Conservation (phyloP, 2,797 vertebrate species). For the Smutsia temminckii region DNA sequence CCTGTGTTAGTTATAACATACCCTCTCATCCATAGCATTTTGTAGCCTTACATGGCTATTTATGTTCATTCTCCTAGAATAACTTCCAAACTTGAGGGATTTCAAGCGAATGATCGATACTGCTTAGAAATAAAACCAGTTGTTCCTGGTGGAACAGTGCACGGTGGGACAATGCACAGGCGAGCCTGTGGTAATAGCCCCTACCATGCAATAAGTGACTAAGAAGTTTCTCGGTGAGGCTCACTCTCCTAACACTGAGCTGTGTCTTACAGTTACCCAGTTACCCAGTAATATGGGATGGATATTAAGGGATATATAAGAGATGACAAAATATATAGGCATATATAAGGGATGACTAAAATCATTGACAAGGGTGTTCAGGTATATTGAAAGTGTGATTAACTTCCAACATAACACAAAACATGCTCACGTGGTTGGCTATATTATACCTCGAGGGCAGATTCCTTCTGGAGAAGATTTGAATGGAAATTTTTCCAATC, state of each 20-base stretch:
- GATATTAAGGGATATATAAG: no score
- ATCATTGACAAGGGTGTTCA: no score
- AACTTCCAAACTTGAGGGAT: neutral
- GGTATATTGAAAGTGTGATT: neutral
- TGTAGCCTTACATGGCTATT: neutral
- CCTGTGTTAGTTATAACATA: neutral
- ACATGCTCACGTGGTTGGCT: neutral
- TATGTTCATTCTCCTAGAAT: neutral
- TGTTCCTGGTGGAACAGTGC: neutral
- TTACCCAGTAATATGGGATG: neutral
- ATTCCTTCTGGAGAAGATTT: constrained; percentile 92
- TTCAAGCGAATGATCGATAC: neutral
- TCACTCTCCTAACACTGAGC: no score
- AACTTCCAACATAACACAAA: neutral
- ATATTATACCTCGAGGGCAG: constrained; percentile 88
- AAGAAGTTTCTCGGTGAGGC: neutral
- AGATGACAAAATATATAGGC: neutral
- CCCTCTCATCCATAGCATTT: neutral
- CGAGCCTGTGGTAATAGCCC: neutral
- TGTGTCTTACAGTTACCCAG: neutral
- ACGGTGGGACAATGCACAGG: no score
- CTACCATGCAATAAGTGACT: neutral
- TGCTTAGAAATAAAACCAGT: neutral
- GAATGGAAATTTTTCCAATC: constrained; percentile 94
- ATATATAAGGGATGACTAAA: neutral